A percentile compares a stretch with the other conserved stretches of the same genome.
Conservation (phyloP, 2,113 vertebrate genomes). For the Ranitomeya imitator region DNA sequence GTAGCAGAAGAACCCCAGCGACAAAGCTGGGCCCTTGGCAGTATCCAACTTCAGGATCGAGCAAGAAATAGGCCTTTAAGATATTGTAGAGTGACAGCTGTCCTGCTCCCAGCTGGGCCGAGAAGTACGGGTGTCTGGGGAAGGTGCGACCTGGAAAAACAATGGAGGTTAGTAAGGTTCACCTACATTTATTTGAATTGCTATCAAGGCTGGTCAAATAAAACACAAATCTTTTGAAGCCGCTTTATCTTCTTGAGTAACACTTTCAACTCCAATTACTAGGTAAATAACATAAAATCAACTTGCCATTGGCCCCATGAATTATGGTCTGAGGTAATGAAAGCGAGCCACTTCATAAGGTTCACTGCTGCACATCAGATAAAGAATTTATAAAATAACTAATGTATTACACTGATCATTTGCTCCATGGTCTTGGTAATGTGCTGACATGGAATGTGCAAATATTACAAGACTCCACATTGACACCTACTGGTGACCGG, state of each 20-base stretch:
- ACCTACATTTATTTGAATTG: constrained; percentile 18
- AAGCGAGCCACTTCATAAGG: constrained; percentile 36
- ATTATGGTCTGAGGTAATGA: background rate
- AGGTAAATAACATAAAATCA: constrained; percentile 30
- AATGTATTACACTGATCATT: background rate
- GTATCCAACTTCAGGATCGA: constrained; percentile 82
- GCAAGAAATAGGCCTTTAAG: constrained; percentile 81
- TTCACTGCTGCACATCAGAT: constrained; percentile 3
- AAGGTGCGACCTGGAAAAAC: constrained; percentile 77
- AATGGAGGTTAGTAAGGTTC: background rate
- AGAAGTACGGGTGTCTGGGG: constrained; percentile 81
- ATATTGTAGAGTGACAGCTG: constrained; percentile 83
- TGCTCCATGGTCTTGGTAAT: background rate
- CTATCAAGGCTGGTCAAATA: constrained; percentile 41
- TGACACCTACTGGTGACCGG: constrained; percentile 26
- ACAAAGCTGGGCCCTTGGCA: constrained; percentile 84
- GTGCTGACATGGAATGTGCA: background rate
- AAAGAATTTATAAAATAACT: constrained; percentile 25
- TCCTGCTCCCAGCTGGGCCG: constrained; percentile 78
- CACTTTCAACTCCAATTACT: constrained; percentile 22
- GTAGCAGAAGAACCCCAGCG: constrained; percentile 78
- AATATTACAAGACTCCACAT: constrained; percentile 5
- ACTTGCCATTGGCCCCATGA: background rate
- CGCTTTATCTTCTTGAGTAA: background rate
- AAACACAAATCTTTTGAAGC: constrained; percentile 15